Evolutionary conservation across 2,888 invertebrate species (phyloP).

Genomic region (Drosophila cognata): DNA sequence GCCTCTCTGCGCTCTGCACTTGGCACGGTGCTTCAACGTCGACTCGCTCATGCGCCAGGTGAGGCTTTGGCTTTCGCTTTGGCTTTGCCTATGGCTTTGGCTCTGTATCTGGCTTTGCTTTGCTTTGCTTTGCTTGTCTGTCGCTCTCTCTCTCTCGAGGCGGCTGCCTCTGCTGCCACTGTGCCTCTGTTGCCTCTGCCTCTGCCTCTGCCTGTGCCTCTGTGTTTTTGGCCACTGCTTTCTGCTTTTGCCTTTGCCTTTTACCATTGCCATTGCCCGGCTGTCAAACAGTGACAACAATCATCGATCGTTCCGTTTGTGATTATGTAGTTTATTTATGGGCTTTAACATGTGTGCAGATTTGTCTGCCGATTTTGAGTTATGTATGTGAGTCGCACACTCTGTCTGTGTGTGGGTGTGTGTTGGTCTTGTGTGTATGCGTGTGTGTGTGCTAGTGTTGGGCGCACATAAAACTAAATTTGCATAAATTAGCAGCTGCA

Average conservation of each 20-base stretch:
- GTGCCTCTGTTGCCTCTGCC: slow-evolving; percentile 20
- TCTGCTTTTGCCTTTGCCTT: slow-evolving; percentile 44
- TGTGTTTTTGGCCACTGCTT: slow-evolving; percentile 15
- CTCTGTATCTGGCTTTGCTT: slow-evolving; percentile 32
- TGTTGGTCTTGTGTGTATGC: slow-evolving; percentile 23
- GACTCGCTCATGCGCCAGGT: slow-evolving; percentile 67
- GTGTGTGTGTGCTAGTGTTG: slow-evolving; percentile 13
- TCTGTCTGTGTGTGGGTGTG: slow-evolving; percentile 19
- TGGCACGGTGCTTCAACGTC: slow-evolving; percentile 69
- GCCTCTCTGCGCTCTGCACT: slow-evolving; percentile 80
- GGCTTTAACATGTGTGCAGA: slow-evolving; percentile 84
- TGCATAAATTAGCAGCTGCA: slow-evolving; percentile 77
- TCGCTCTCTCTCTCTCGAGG: slow-evolving; percentile 53
- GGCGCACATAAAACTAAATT: slow-evolving; percentile 58
- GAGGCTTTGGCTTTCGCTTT: slow-evolving; percentile 50
- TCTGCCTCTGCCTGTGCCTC: slow-evolving; percentile 11
- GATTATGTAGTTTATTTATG: slow-evolving; percentile 84
- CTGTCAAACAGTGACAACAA: slow-evolving; percentile 84
- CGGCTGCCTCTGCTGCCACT: slow-evolving; percentile 14
- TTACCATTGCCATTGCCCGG: slow-evolving; percentile 63
- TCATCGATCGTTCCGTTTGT: slow-evolving; percentile 84
- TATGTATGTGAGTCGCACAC: slow-evolving; percentile 50
- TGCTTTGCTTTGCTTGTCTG: slow-evolving; percentile 63
- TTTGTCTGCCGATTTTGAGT: slow-evolving; percentile 83
- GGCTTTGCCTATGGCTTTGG: slow-evolving; percentile 39